These are phyloP conservation scores for Catostomus latipinnis DNA, from an alignment of 2,797 vertebrate genomes.

Conservation along the genomic window DNA sequence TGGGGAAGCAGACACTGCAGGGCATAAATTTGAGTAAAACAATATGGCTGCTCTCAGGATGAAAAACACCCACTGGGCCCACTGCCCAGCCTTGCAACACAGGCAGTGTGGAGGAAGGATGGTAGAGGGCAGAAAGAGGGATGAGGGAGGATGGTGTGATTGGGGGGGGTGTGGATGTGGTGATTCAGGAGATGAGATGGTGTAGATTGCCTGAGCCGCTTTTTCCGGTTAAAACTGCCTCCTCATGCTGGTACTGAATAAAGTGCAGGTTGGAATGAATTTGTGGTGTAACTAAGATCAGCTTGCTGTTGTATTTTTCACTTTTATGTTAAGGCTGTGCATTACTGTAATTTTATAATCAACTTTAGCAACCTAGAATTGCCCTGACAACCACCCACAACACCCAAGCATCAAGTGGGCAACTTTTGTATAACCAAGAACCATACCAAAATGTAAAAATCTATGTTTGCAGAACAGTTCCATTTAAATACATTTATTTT, in stretches of 20 bases:
- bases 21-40: conserved; percentile 80
- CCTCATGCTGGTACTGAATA: conserved; percentile 6
- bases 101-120: conserved; percentile 34
- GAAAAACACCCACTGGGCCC: conserved; percentile 71
- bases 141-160: conserved; percentile 12
- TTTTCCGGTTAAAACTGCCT: conserved; percentile 25
- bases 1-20: conserved; percentile 48
- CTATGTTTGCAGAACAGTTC: neutral
- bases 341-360: neutral
- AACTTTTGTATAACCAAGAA: too few relatives aligned
- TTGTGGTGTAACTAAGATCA: conserved; percentile 1
- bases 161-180: conserved; percentile 30
- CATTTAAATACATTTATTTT: neutral
- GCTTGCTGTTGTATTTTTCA: neutral
- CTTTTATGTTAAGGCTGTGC: neutral
- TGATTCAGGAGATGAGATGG: conserved; percentile 44
- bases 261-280: neutral
- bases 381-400: too few relatives aligned
- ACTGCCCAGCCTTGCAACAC: conserved; percentile 62
- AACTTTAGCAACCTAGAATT: too few relatives aligned
- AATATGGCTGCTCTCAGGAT: conserved; percentile 78
- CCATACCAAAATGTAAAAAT: too few relatives aligned
- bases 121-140: conserved; percentile 36
- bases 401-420: too few relatives aligned
- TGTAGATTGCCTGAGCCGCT: conserved; percentile 20